Base-by-base conservation (phyloP, 2,113 vertebrate genomes). In the Panthera uncia region DNA sequence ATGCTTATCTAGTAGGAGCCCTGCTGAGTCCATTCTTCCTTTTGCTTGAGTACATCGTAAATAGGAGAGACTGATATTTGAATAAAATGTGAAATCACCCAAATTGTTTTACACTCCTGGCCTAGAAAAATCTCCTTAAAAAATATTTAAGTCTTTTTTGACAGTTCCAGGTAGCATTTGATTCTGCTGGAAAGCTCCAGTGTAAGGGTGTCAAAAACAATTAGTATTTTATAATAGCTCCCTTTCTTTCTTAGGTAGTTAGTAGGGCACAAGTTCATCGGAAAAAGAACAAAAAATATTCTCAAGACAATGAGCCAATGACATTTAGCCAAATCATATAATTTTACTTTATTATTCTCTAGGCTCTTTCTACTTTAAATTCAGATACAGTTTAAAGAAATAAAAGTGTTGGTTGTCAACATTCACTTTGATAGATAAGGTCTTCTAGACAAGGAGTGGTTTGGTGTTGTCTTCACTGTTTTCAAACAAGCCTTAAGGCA, bases 161-260 rank as follows among this genome's bases (percentile, higher is more conserved):
- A 97, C 96, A 97, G 89, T 91, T 97, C 95, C 80, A 97, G 93
- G 92, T 97, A 96, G 95, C 88, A 94, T 84, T 80, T 96, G 91
- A 97, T 97, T 97, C 94, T 88, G 45, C 84, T 84, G 96, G 96
- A 97, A 95, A 96, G 69, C 89, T 38, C 92, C 94, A 93, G 80
- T 48, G 52, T 81, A 90, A 94, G 80, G 78, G 73, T 95, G 94
- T 95, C 96, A 91, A 68, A 94, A 98, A 95, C 92, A 97, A 97
- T 95, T 97, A 97, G 94, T 88, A 88, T 94, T 92, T 94, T 95
- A 98, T 95, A 98, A 95, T 82, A 95, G 96, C 33, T 91, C n/a
- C 76, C 69, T 71, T 97, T 92, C 84, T 76, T 97, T 90, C 84
- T 86, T 73, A 84, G 92, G 45, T 96, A 93, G 94, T 93, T 97